Evolutionary conservation across 2,113 vertebrate genomes (phyloP).

Genomic region (Mustela lutreola): DNA sequence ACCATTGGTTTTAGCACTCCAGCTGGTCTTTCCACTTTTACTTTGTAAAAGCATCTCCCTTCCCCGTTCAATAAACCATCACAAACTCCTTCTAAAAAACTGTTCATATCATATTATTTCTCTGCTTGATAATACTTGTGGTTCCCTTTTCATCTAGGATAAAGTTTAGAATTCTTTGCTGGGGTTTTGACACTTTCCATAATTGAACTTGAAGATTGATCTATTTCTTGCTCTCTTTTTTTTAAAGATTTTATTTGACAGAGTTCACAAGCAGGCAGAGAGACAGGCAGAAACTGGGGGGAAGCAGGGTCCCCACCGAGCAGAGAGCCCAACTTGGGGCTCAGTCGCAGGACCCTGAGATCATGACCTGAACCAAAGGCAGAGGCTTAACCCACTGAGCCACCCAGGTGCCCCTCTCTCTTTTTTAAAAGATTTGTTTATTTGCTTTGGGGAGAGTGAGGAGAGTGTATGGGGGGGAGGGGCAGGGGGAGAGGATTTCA

Average conservation of each 20-base stretch:
- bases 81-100: neutral
- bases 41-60: neutral
- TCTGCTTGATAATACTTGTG: neutral
- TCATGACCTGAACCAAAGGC: too few relatives aligned
- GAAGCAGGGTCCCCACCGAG: too few relatives aligned
- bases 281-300: too few relatives aligned
- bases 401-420: too few relatives aligned
- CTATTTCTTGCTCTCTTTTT: neutral
- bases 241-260: neutral
- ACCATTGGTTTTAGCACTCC: neutral
- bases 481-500: neutral
- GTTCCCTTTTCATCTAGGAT: slow-evolving; percentile 48
- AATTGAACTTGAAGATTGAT: neutral
- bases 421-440: neutral
- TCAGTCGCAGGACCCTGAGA: too few relatives aligned
- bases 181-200: slow-evolving; percentile 54
- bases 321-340: too few relatives aligned
- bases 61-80: neutral
- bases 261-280: too few relatives aligned
- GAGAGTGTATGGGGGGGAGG: neutral
- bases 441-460: neutral
- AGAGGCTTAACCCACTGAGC: too few relatives aligned
- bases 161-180: slow-evolving; percentile 39
- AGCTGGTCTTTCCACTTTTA: neutral
- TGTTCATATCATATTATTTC: neutral